phyloP scores from a whole-genome alignment of 2,113 vertebrate species.

The Ameiurus melas region DNA sequence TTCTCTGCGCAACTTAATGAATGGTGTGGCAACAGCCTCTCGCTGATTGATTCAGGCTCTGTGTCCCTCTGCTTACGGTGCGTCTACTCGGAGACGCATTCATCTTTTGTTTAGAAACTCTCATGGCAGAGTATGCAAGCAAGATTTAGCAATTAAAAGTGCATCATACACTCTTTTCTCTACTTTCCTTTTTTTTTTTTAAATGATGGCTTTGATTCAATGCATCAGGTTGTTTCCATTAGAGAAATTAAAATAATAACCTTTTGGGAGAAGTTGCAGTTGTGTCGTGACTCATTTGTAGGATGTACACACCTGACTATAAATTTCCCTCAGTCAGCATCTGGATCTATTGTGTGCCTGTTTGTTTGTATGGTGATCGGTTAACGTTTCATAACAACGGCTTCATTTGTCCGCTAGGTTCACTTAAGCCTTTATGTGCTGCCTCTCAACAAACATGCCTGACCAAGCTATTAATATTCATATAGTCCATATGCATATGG shows the following conservation, averaged over 20 bases:
- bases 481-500: slow-evolving; percentile 57
- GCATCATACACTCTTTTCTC: background rate
- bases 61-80: background rate
- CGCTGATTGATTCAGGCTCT: background rate
- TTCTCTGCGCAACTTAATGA: slow-evolving; percentile 9
- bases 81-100: background rate
- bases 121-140: background rate
- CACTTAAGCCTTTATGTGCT: slow-evolving; percentile 40
- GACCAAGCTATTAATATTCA: slow-evolving; percentile 65
- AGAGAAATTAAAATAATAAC: slow-evolving; percentile 10
- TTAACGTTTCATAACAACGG: slow-evolving; percentile 33
- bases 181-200: background rate
- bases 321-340: slow-evolving; percentile 29
- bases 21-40: slow-evolving; percentile 15
- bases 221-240: background rate
- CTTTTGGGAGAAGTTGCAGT: slow-evolving; percentile 17
- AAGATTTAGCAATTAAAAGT: background rate
- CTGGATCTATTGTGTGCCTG: slow-evolving; percentile 30
- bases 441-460: slow-evolving; percentile 28
- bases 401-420: slow-evolving; percentile 52
- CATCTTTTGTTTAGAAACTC: slow-evolving; percentile 2
- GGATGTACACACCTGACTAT: slow-evolving; percentile 18
- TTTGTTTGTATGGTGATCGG: slow-evolving; percentile 15
- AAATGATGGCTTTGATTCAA: too few species aligned
- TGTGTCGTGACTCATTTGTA: slow-evolving; percentile 14